Percentiles rank a stretch among this genome's conserved stretches.
These are phyloP conservation scores for Dastarcus helophoroides DNA, from an alignment of 2,888 invertebrate species.

Conservation along the genomic window DNA sequence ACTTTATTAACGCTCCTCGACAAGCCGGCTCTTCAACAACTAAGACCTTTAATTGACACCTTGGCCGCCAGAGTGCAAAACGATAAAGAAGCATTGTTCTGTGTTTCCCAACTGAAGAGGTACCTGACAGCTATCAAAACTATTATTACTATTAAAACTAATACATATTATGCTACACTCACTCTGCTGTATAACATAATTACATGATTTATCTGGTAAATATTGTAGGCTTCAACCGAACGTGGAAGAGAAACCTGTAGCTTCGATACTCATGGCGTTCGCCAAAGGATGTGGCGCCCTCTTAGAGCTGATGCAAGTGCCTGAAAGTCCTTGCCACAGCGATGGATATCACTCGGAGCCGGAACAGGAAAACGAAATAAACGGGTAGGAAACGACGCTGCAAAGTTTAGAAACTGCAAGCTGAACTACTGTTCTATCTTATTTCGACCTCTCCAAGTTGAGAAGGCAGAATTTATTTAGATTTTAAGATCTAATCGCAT, in stretches of 20 bases:
- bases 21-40: conserved; percentile 67
- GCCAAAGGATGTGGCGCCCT: conserved; percentile 65
- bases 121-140: no score
- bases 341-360: conserved; percentile 80
- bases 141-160: no score
- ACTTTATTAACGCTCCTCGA: conserved; percentile 75
- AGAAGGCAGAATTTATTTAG: no score
- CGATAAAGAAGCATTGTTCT: conserved; percentile 77
- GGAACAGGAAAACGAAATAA: conserved; percentile 42
- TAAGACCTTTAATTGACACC: conserved; percentile 54
- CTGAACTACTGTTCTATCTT: no score
- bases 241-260: conserved; percentile 48
- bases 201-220: no score
- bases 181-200: no score
- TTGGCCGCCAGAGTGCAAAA: conserved; percentile 74
- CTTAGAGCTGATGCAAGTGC: conserved; percentile 57
- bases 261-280: conserved; percentile 61
- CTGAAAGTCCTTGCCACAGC: conserved; percentile 47
- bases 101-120: conserved; percentile 54
- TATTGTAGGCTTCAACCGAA: conserved; percentile 33
- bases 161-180: no score
- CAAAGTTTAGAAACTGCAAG: no score
- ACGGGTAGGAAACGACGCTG: conserved; percentile 30
- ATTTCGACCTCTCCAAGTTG: no score
- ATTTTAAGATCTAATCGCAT: no score